These are phyloP conservation scores for Cephus cinctus DNA, from an alignment of 1,140 invertebrate genomes.

Conservation along the genomic window DNA sequence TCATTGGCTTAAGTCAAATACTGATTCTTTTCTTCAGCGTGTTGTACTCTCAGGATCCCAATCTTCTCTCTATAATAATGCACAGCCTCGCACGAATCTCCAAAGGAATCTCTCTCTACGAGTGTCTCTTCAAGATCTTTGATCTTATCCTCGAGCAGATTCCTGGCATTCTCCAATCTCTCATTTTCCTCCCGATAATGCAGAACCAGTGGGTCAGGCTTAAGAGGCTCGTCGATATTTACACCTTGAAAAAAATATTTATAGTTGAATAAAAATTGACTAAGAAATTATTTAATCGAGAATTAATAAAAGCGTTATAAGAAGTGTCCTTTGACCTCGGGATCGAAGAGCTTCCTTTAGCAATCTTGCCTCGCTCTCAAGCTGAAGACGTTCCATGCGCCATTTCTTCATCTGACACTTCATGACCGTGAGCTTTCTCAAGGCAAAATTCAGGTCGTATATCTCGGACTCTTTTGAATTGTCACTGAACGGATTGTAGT, in stretches of 20 bases:
- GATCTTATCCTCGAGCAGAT: slow-evolving; percentile 38
- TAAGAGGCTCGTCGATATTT: slow-evolving; percentile 29
- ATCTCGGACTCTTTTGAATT: slow-evolving; percentile 34
- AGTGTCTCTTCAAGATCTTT: slow-evolving; percentile 37
- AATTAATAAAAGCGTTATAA: too few species aligned
- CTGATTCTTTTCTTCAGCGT: slow-evolving; percentile 37
- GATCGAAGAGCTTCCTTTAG: slow-evolving; percentile 37
- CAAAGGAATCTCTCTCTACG: slow-evolving; percentile 31
- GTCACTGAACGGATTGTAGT: slow-evolving; percentile 36
- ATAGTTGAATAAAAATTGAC: background rate
- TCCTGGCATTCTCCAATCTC: slow-evolving; percentile 33
- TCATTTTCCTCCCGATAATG: slow-evolving; percentile 41
- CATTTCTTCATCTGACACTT: slow-evolving; percentile 48
- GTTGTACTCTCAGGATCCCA: slow-evolving; percentile 25
- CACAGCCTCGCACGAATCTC: slow-evolving; percentile 30
- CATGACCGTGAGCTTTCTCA: slow-evolving; percentile 44
- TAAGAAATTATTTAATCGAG: background rate
- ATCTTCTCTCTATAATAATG: slow-evolving; percentile 34
- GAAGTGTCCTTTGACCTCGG: background rate
- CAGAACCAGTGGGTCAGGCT: slow-evolving; percentile 38
- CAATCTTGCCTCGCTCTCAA: slow-evolving; percentile 41
- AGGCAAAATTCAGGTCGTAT: slow-evolving; percentile 38
- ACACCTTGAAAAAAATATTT: slow-evolving; percentile 27
- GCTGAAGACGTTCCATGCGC: slow-evolving; percentile 35
- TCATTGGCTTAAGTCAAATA: slow-evolving; percentile 7